These are phyloP conservation scores for Prostheceraeus crozeri DNA, from an alignment of 2,888 invertebrate species.

Conservation along the genomic window DNA sequence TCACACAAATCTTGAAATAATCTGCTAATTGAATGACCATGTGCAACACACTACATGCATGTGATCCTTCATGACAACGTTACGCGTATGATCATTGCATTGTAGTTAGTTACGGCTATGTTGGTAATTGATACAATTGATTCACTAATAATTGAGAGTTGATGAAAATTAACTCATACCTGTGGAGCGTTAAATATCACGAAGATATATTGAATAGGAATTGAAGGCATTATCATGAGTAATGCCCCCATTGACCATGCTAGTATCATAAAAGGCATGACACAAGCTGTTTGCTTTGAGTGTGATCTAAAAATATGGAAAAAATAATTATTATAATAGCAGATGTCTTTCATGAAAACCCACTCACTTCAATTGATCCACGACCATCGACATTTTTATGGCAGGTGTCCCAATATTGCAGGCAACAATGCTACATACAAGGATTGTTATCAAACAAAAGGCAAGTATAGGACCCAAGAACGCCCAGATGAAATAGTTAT, in stretches of 20 bases:
- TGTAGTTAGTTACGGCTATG: too few species aligned
- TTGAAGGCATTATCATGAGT: conserved; percentile 13
- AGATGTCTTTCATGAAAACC: neutral
- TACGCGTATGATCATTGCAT: too few species aligned
- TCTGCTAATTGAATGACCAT: too few species aligned
- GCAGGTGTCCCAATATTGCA: conserved; percentile 38
- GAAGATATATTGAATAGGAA: conserved; percentile 34
- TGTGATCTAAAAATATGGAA: conserved; percentile 27
- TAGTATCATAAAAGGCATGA: conserved; percentile 33
- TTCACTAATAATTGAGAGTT: too few species aligned
- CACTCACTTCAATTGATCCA: conserved; percentile 24
- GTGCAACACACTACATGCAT: too few species aligned
- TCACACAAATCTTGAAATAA: too few species aligned
- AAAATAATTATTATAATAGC: neutral
- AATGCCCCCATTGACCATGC: conserved; percentile 34
- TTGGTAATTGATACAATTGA: too few species aligned
- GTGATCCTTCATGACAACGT: too few species aligned
- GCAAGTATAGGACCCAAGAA: conserved; percentile 37
- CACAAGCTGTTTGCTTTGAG: conserved; percentile 3
- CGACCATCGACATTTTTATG: conserved; percentile 32
- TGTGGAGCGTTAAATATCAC: conserved; percentile 35
- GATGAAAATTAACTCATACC: neutral
- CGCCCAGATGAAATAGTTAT: conserved; percentile 32
- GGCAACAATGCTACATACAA: conserved; percentile 35
- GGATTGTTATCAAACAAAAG: conserved; percentile 19